Evolutionary conservation across 2,888 invertebrate species (phyloP).

Genomic region (Gisinianus flammeolus): DNA sequence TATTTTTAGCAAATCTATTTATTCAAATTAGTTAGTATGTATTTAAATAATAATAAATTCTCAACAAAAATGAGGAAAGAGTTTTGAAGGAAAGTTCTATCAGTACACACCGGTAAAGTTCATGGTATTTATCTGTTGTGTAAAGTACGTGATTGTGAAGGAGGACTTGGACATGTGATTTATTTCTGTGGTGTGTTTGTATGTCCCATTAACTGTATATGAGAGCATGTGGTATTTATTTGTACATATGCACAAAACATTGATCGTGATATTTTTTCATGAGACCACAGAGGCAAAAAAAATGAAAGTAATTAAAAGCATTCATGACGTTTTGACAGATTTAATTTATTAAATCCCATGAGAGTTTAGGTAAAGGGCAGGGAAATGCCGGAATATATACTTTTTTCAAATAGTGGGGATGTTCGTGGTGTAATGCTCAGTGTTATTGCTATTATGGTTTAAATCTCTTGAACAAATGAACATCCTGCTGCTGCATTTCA

Average conservation of each 20-base stretch:
- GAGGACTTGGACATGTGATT: too few species aligned
- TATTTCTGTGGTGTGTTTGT: background rate
- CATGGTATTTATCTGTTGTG: background rate
- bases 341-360: slow-evolving; percentile 3
- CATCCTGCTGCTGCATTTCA: slow-evolving; percentile 5
- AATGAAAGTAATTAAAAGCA: slow-evolving; percentile 3
- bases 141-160: too few species aligned
- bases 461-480: slow-evolving; percentile 4
- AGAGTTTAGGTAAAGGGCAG: background rate
- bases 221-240: background rate
- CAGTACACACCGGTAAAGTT: background rate
- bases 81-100: too few species aligned
- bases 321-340: slow-evolving; percentile 7
- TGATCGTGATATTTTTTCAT: background rate
- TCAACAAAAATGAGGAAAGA: too few species aligned
- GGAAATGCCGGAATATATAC: background rate
- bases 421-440: background rate
- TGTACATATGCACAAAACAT: background rate
- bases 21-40: too few species aligned
- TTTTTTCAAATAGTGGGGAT: background rate
- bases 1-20: too few species aligned
- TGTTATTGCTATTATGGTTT: background rate
- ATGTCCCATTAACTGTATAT: too few species aligned
- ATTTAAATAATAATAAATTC: too few species aligned
- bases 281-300: background rate